Conservation (phyloP, 2,113 vertebrate genomes). For the Sylvicapra grimmia region DNA sequence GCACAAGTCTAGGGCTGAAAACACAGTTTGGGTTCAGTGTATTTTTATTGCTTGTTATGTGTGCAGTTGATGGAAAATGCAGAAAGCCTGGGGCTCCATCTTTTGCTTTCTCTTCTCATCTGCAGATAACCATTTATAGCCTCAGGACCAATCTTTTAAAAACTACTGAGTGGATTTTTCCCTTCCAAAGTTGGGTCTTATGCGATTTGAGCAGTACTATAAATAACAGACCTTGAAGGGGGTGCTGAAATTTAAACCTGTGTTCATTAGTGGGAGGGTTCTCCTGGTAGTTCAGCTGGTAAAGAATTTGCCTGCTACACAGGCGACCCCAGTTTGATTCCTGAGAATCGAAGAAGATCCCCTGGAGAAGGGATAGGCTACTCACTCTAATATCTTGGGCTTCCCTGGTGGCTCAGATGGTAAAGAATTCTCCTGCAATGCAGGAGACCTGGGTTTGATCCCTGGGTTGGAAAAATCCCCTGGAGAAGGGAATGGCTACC, state of each 20-base stretch:
- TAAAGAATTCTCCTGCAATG: not conserved
- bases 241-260: not conserved
- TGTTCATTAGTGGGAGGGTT: not conserved
- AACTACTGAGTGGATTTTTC: not conserved
- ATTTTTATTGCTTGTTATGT: not conserved
- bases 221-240: not conserved
- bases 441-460: not conserved
- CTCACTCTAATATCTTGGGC: not conserved
- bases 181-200: not conserved
- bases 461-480: not conserved
- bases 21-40: not conserved
- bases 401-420: not conserved
- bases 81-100: not conserved
- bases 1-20: not conserved
- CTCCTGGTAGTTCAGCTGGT: not conserved
- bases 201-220: not conserved
- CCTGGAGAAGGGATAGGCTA: not conserved
- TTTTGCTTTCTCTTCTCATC: not conserved
- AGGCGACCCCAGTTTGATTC: not conserved
- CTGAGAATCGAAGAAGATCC: not conserved
- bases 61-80: not conserved
- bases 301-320: not conserved
- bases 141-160: not conserved
- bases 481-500: not conserved
- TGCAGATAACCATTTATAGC: not conserved